Percentiles rank a stretch among this genome's conserved stretches.
phyloP scores from a whole-genome alignment of 2,797 vertebrate genomes.

The Enteromius radiatus region DNA sequence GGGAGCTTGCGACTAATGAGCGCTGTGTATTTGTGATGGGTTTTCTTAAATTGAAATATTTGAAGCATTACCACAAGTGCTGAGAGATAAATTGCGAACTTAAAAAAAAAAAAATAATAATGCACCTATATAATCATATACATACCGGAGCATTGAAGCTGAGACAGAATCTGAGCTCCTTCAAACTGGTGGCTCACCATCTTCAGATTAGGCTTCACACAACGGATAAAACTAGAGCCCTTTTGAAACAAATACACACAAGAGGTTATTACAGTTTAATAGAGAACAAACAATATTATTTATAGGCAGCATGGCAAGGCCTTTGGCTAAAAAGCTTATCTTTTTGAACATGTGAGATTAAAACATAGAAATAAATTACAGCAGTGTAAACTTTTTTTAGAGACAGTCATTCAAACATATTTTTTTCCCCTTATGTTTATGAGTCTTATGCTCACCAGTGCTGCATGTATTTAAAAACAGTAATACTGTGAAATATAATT shows the following conservation, averaged over 20 bases:
- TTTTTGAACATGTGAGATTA: too few relatives aligned
- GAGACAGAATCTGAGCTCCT: slow-evolving; percentile 96
- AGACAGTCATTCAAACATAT: background rate
- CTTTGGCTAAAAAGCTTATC: background rate
- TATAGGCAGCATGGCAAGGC: background rate
- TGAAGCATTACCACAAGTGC: slow-evolving; percentile 36
- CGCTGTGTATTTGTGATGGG: slow-evolving; percentile 23
- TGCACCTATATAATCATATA: slow-evolving; percentile 24
- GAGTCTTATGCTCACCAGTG: background rate
- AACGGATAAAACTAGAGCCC: slow-evolving; percentile 98
- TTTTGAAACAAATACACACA: slow-evolving; percentile 62
- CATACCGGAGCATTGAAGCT: slow-evolving; percentile 97
- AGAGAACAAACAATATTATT: background rate
- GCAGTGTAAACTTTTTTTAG: background rate
- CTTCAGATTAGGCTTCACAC: slow-evolving; percentile 98
- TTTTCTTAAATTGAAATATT: slow-evolving; percentile 48
- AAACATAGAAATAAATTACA: too few relatives aligned
- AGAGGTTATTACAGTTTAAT: background rate
- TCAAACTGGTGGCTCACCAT: slow-evolving; percentile 98
- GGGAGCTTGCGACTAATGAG: slow-evolving; percentile 9
- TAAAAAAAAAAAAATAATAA: background rate
- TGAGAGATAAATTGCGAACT: slow-evolving; percentile 4
- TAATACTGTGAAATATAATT: background rate
- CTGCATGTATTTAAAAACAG: background rate
- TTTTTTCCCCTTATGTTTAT: background rate